These are phyloP conservation scores for Venustoraphidia nigricollis DNA, from an alignment of 2,888 invertebrate genomes.

Conservation along the genomic window DNA sequence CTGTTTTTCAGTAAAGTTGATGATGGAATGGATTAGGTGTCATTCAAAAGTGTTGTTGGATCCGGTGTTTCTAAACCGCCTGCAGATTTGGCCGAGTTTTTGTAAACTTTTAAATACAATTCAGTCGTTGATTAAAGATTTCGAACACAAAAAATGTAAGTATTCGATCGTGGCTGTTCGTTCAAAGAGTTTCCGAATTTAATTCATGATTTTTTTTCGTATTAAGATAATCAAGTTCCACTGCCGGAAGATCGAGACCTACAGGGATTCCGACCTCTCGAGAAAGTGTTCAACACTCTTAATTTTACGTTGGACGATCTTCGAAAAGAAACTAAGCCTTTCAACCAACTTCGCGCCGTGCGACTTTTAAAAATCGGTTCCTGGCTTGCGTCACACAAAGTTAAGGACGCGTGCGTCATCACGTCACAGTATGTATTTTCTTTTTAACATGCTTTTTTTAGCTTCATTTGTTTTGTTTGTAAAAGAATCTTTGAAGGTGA, in stretches of 20 bases:
- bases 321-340: slow-evolving; percentile 24
- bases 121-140: slow-evolving; percentile 32
- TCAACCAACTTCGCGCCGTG: slow-evolving; percentile 32
- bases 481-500: too few species aligned
- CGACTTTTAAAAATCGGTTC: slow-evolving; percentile 33
- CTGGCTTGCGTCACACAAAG: slow-evolving; percentile 30
- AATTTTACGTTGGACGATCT: slow-evolving; percentile 31
- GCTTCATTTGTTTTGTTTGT: too few species aligned
- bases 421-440: slow-evolving; percentile 18
- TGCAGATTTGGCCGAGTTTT: slow-evolving; percentile 66
- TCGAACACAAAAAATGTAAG: slow-evolving; percentile 26
- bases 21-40: slow-evolving; percentile 53
- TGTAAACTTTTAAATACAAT: slow-evolving; percentile 58
- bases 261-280: slow-evolving; percentile 63
- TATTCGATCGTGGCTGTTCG: not conserved
- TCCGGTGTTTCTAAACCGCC: slow-evolving; percentile 36
- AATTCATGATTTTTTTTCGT: slow-evolving; percentile 6
- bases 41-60: slow-evolving; percentile 36
- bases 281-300: slow-evolving; percentile 38
- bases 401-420: slow-evolving; percentile 26
- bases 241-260: slow-evolving; percentile 67
- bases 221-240: slow-evolving; percentile 44
- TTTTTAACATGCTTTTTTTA: too few species aligned
- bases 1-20: slow-evolving; percentile 48
- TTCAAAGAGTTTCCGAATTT: not conserved